Conservation (phyloP, 2,888 invertebrate genomes). For the Epirrhoe tristata region DNA sequence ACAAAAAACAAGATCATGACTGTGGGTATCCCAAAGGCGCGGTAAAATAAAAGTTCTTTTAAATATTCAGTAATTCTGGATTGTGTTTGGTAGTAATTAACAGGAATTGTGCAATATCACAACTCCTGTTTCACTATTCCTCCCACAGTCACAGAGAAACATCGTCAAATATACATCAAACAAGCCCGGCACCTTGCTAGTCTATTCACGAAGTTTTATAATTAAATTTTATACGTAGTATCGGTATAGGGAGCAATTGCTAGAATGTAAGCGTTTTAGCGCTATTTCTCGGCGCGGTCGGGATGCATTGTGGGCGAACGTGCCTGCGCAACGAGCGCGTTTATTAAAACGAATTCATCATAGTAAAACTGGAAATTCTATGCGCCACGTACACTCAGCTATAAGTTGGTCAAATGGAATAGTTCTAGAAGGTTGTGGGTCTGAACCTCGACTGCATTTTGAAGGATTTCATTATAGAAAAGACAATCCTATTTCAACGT, state of each 20-base stretch:
- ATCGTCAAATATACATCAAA: neutral
- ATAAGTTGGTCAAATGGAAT: too few species aligned
- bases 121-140: neutral
- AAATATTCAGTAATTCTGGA: too few species aligned
- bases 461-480: too few species aligned
- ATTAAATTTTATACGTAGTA: constrained; percentile 14
- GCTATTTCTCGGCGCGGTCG: constrained; percentile 46
- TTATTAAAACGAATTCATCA: constrained; percentile 71
- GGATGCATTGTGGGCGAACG: constrained; percentile 51
- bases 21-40: too few species aligned
- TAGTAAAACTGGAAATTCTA: constrained; percentile 38
- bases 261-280: constrained; percentile 49
- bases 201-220: neutral
- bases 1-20: too few species aligned
- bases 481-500: too few species aligned
- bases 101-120: too few species aligned
- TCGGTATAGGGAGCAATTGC: constrained; percentile 36
- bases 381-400: constrained; percentile 5
- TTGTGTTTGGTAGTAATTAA: too few species aligned
- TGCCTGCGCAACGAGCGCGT: constrained; percentile 50
- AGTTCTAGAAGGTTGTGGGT: too few species aligned
- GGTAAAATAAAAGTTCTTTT: too few species aligned
- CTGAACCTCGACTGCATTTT: too few species aligned
- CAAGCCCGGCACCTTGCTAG: neutral
- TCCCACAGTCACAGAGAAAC: neutral